A percentile compares a stretch with the other conserved stretches of the same genome.
Conservation (phyloP, 2,113 vertebrate genomes). For the Apodemus speciosus region DNA sequence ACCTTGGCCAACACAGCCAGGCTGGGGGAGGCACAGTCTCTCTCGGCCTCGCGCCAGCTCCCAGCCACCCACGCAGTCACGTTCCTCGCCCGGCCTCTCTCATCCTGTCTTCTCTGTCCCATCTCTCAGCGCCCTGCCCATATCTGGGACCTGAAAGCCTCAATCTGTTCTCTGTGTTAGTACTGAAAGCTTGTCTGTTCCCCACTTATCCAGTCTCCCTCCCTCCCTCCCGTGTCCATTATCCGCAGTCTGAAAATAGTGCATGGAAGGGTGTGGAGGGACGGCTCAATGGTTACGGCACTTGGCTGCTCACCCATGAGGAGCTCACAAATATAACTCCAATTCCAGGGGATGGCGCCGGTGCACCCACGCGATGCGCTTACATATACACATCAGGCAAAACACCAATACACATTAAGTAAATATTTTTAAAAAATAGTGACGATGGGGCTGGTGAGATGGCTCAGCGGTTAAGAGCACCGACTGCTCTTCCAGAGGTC, state of each 20-base stretch:
- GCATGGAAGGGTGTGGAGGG: background rate
- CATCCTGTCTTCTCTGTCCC: background rate
- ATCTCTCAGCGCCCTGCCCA: background rate
- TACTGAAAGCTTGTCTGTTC: background rate
- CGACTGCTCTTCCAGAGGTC: too few species aligned
- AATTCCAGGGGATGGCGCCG: background rate
- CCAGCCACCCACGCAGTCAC: conserved; percentile 25
- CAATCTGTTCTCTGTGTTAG: background rate
- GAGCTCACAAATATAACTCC: background rate
- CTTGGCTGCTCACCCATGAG: background rate
- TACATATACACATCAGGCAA: background rate
- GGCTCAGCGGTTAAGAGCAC: too few species aligned
- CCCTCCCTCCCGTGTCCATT: background rate
- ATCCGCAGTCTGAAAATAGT: background rate
- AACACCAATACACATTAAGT: background rate
- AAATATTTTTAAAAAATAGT: too few species aligned
- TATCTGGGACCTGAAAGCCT: background rate
- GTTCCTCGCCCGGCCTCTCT: background rate
- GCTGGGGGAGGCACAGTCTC: conserved; percentile 64
- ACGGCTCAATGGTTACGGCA: background rate
- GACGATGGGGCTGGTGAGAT: too few species aligned
- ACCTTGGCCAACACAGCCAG: background rate
- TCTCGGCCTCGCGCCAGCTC: conserved; percentile 34
- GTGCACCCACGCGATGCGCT: background rate
- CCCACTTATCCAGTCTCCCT: background rate